Percentiles rank a stretch among this genome's conserved stretches.
These are phyloP conservation scores for Telenomus remus DNA, from an alignment of 1,140 invertebrate species.

Conservation along the genomic window DNA sequence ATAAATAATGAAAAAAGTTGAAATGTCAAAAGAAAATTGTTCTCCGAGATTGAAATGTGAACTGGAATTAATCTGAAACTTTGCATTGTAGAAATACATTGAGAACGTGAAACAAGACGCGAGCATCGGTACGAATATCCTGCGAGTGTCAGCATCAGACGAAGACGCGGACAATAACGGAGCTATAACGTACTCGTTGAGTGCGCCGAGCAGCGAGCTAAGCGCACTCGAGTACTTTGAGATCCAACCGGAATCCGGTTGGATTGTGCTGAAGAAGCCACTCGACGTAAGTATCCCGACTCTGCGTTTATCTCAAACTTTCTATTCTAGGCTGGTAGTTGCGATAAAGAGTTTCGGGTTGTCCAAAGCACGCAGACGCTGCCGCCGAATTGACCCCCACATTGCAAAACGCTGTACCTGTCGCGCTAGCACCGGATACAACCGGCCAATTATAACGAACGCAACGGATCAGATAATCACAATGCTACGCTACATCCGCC, in stretches of 20 bases:
- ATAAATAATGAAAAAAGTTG: no score
- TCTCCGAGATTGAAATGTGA: no score
- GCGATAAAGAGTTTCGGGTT: slow-evolving; percentile 19
- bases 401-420: slow-evolving; percentile 19
- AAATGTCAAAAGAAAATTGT: no score
- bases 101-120: slow-evolving; percentile 98
- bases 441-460: slow-evolving; percentile 16
- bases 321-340: slow-evolving; percentile 37
- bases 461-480: slow-evolving; percentile 8
- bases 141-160: slow-evolving; percentile 94
- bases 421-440: neutral
- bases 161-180: slow-evolving; percentile 97
- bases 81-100: slow-evolving; percentile 92
- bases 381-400: slow-evolving; percentile 1
- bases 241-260: slow-evolving; percentile 96
- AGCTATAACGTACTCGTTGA: slow-evolving; percentile 93
- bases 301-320: slow-evolving; percentile 20
- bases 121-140: slow-evolving; percentile 94
- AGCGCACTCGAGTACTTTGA: slow-evolving; percentile 93
- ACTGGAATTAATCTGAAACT: no score
- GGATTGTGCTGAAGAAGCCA: slow-evolving; percentile 95
- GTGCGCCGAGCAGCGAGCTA: slow-evolving; percentile 87
- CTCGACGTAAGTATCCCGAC: slow-evolving; percentile 90
- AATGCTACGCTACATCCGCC: slow-evolving; percentile 5
- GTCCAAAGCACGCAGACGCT: slow-evolving; percentile 42